phyloP scores from a whole-genome alignment of 2,888 invertebrate species.

The Ypsolopha scabrella region DNA sequence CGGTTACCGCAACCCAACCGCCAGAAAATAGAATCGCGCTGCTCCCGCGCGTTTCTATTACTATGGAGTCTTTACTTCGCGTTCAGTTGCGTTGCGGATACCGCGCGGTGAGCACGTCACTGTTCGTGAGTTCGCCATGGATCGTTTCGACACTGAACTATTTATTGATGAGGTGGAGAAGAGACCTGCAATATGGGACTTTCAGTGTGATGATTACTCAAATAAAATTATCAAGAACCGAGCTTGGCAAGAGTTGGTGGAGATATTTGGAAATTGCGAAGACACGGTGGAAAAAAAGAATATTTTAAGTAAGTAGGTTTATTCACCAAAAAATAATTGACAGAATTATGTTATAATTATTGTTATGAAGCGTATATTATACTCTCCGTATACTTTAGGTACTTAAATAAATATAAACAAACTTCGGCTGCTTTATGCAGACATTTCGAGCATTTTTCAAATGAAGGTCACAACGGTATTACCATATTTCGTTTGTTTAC shows the following conservation, averaged over 20 bases:
- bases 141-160: constrained; percentile 16
- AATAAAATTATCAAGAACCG: constrained; percentile 14
- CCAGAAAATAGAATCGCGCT: constrained; percentile 8
- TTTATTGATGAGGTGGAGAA: constrained; percentile 11
- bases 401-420: constrained; percentile 4
- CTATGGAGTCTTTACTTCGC: too few relatives aligned
- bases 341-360: neutral
- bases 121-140: constrained; percentile 9
- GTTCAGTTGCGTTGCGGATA: too few relatives aligned
- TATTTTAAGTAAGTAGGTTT: neutral
- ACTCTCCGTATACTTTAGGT: constrained; percentile 7
- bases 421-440: constrained; percentile 7
- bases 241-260: constrained; percentile 15
- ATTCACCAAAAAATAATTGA: neutral
- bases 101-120: constrained; percentile 8
- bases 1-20: constrained; percentile 15
- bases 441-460: neutral
- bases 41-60: too few relatives aligned
- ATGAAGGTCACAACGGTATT: too few relatives aligned
- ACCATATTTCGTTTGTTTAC: constrained; percentile 6
- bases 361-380: constrained; percentile 14
- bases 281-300: constrained; percentile 7
- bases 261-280: constrained; percentile 6
- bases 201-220: constrained; percentile 12
- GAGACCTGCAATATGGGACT: constrained; percentile 12